A percentile compares a stretch with the other conserved stretches of the same genome.
Conservation (phyloP, 2,113 vertebrate species). For the Merops nubicus region DNA sequence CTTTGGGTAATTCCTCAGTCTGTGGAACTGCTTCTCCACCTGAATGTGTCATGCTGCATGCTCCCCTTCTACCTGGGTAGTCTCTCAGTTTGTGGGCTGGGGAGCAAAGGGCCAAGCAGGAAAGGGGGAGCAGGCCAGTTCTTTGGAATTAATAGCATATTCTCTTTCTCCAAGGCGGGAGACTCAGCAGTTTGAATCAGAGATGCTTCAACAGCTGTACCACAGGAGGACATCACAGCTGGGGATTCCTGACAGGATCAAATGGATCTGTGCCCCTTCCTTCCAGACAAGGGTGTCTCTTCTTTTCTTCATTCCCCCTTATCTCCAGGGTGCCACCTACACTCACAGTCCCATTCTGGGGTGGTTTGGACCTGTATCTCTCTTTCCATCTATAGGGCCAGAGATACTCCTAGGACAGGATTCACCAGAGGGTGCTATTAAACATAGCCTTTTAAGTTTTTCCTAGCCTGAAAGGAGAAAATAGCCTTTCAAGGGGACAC, state of each 20-base stretch:
- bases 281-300: background rate
- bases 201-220: conserved; percentile 10
- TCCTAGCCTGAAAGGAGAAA: background rate
- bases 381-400: background rate
- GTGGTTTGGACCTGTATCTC: background rate
- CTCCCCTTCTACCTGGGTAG: conserved; percentile 3
- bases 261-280: background rate
- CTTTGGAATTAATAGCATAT: background rate
- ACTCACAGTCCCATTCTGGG: background rate
- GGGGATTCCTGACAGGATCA: conserved; percentile 27
- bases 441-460: conserved; percentile 2
- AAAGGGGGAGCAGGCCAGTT: background rate
- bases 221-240: background rate
- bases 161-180: background rate
- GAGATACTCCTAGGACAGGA: background rate
- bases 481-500: conserved; percentile 14
- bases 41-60: background rate
- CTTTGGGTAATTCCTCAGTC: conserved; percentile 54
- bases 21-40: conserved; percentile 44
- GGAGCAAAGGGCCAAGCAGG: background rate
- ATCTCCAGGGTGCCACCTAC: background rate
- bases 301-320: background rate
- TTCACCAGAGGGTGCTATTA: conserved; percentile 65
- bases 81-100: background rate
- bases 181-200: background rate